Evolutionary conservation across 1,140 invertebrate species (phyloP), one percentile per base, ranked within the genome.

Genomic region (Ooceraea biroi): DNA sequence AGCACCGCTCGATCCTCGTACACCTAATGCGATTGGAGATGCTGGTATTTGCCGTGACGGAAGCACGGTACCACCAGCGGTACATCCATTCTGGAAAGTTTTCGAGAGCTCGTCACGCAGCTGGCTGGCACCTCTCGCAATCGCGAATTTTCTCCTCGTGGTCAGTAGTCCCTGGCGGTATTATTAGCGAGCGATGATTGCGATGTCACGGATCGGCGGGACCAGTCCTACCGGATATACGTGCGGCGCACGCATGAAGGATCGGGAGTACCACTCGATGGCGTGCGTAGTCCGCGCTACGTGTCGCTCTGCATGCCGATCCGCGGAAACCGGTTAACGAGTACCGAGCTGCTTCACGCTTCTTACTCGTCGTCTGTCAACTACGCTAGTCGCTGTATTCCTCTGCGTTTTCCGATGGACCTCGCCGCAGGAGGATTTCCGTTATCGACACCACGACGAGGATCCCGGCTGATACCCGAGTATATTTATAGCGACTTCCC

Each of bases 261-360:
- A 83, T 61, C 82, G 77, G 50, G 84, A 69, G 80, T 71, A 63
- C 58, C 73, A 58, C 74, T 85, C 25, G 65, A 85, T 82, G 68
- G 66, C 83, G 83, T 83, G 71, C 71, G 68, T 80, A 84, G 84
- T 83, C 85, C 80, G 85, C 77, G 85, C 90, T 66, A 83, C 84
- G 89, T 86, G 88, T 89, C 88, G 90, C 84, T 89, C 89, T 88
- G 90, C 91, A 91, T 91, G 86, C 89, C 91, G 88, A 87, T 46
- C 80, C 83, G 85, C 85, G 89, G 88, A 88, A 91, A 91, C 90
- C 91, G 90, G 91, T 91, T 91, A 90, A 91, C 86, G 84, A 84
- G 87, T 71, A 74, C 86, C 74, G 68, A 84, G 85, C 66, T 77
- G 83, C 83, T 68, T 88, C 83, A 83, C 84, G 84, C 80, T 82